These are phyloP conservation scores for Keiferia lycopersicella DNA, from an alignment of 2,888 invertebrate genomes.

Conservation along the genomic window DNA sequence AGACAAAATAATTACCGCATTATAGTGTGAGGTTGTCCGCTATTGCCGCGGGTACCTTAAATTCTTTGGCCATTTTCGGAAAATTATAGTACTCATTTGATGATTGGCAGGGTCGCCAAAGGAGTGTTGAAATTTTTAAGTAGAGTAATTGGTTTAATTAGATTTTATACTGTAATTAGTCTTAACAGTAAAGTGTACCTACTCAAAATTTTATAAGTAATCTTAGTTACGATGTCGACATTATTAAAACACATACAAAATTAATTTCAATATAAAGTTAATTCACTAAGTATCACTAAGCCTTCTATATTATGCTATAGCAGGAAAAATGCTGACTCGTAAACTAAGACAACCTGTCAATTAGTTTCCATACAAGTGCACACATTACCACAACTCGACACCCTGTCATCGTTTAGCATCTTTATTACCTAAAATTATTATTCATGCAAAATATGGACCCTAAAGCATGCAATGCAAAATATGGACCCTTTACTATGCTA, in stretches of 20 bases:
- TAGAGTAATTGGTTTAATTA: background rate
- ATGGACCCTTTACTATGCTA: too few relatives aligned
- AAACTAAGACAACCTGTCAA: background rate
- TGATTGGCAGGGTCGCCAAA: background rate
- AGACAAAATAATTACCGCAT: slow-evolving; percentile 27
- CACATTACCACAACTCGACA: background rate
- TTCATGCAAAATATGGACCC: background rate
- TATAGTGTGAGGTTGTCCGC: background rate
- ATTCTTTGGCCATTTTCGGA: background rate
- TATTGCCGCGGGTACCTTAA: slow-evolving; percentile 1
- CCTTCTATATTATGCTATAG: too few relatives aligned
- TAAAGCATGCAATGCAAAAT: background rate
- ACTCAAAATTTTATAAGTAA: background rate
- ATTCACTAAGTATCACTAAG: too few relatives aligned
- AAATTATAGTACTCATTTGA: background rate
- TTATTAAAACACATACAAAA: too few relatives aligned
- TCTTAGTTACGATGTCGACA: too few relatives aligned
- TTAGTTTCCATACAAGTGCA: slow-evolving; percentile 6
- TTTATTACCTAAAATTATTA: slow-evolving; percentile 8
- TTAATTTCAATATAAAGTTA: too few relatives aligned
- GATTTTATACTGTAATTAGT: background rate
- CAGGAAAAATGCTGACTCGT: too few relatives aligned
- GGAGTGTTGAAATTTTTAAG: background rate
- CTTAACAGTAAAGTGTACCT: background rate
- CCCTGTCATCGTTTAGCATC: background rate